Evolutionary conservation across 1,140 invertebrate genomes (phyloP), one percentile per base, ranked within the genome.

Genomic region (Tribolium madens): DNA sequence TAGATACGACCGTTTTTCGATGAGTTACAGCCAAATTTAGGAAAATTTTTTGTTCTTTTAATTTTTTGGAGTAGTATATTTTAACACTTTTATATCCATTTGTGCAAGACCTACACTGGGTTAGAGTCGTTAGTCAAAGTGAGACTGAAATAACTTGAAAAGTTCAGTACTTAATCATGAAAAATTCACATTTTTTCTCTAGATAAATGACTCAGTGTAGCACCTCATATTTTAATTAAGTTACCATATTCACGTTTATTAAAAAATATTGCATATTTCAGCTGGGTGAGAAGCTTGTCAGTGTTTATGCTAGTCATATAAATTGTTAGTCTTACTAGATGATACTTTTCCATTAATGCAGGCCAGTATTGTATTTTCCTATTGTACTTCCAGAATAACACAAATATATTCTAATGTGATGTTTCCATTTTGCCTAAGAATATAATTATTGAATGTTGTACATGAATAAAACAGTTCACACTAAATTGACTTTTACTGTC

Each of bases 331-430:
- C 73, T 71, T 33, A 76, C 71, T 78, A 64, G 57, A 71, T 70
- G 14, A 75, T 75, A 77, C 9, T 53, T 18, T 68, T 57, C 33
- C 71, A 71, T 72, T 57, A 76, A 47, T 76, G 74, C 71, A 60
- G 78, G 78, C 78, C 78, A 79, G 78, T 79, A 79, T 79, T 79
- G 70, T 75, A 33, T 31, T 53, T 73, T 48, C 48, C 46, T 36
- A 73, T 73, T 73, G 21, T 42, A 26, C 13, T 18, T 73, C 10
- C 50, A 48, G 50, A 73, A 46, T 33, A 72, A 26, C 14, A 72
- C 57, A 52, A 18, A 18, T 73, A 52, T 73, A 73, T 21, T 73
- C 50, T 50, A 73, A 53, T 50, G 9, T 73, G 31, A 73, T 15
- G 48, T 73, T 73, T 47, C 42, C 14, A 21, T 26, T 73, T 26